Evolutionary conservation across 2,888 invertebrate species (phyloP).

Genomic region (Leptarthrus brevirostris): DNA sequence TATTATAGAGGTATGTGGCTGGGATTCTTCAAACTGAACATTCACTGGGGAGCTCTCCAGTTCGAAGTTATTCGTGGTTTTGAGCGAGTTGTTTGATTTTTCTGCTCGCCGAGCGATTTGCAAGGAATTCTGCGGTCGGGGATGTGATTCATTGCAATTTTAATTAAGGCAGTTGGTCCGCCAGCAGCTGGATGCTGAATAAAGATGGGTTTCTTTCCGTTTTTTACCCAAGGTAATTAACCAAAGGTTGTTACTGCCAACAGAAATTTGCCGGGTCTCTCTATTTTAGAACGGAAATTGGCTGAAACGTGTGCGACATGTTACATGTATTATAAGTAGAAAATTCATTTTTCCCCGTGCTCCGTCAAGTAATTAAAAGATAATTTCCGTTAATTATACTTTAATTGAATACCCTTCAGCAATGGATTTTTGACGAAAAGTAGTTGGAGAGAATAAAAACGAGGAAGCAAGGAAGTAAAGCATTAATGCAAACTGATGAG

Average conservation of each 20-base stretch:
- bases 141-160: constrained; percentile 34
- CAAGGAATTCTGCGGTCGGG: not conserved
- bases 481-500: constrained; percentile 30
- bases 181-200: too few species aligned
- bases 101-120: not conserved
- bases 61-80: constrained; percentile 45
- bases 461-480: not conserved
- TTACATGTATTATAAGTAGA: not conserved
- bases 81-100: constrained; percentile 18
- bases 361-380: constrained; percentile 53
- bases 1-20: constrained; percentile 1
- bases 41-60: constrained; percentile 27
- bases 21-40: constrained; percentile 28
- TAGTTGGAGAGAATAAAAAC: not conserved
- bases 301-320: constrained; percentile 9
- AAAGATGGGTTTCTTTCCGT: not conserved
- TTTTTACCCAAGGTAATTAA: too few species aligned
- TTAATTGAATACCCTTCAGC: constrained; percentile 53
- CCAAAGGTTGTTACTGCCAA: too few species aligned
- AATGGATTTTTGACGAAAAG: constrained; percentile 26
- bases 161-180: constrained; percentile 2
- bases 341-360: constrained; percentile 46
- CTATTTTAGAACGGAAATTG: constrained; percentile 6
- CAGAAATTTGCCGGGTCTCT: too few species aligned
- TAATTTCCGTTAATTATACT: constrained; percentile 55